Evolutionary conservation across 2,888 invertebrate genomes (phyloP), one percentile per base, ranked within the genome.

Genomic region (Gibbula magus): DNA sequence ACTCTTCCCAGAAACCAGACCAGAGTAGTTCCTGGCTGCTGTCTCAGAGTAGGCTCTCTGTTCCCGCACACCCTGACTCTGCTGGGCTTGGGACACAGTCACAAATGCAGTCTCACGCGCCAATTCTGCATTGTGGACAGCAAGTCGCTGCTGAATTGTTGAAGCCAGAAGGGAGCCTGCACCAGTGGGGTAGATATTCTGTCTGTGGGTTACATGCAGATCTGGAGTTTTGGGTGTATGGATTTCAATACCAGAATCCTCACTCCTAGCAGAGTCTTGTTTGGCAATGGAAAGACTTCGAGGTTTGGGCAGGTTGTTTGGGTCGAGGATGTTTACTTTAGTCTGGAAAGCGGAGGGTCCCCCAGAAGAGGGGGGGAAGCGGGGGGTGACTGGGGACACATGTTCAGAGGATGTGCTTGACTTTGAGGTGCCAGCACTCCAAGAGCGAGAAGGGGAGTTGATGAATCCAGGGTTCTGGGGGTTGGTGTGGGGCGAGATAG

Each of bases 401-500:
- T 91, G 88, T 73, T 92, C 92, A 0, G 89, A 88, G 0, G 91
- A 90, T 2, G 90, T 89, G 77, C 90, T 90, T 7, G 91, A 90
- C 77, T 91, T 91, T 18, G 89, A 87, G n/a, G 88, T 86, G 22
- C 85, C 85, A 16, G 80, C 82, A 74, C 89, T 89, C 91, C 91
- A 91, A 76, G 89, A 88, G 32, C 91, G 85, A 5, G 89, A 86
- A 7, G 90, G 91, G 2, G 91, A 89, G 0, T 86, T 85, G 77
- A 91, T 83, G 78, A 89, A 87, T 10, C 83, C 85, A 5, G 89
- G 88, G 56, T 85, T 87, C 67, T 89, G 89, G 18, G 90, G 88
- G 75, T 87, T 88, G 22, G 89, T 89, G 82, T 91, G 91, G 8
- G 92, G 91, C 32, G 91, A 91, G 89, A 98, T 98, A 45, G 98